Percentiles rank a stretch among this genome's conserved stretches.
phyloP scores from a whole-genome alignment of 1,140 invertebrate species.

The Drosophila sulfurigaster region DNA sequence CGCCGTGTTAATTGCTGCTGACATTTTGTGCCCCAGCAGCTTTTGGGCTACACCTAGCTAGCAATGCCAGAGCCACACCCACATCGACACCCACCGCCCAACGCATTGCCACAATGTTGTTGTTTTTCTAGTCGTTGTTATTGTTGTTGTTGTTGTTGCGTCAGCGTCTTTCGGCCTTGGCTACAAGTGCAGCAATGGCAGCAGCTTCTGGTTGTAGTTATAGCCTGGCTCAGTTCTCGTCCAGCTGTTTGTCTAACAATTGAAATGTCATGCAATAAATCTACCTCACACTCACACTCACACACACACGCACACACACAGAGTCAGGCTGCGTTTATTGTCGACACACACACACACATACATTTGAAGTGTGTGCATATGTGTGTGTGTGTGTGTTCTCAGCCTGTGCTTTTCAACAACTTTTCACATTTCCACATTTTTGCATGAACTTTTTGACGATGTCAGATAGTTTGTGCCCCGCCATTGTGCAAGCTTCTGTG shows the following conservation, averaged over 20 bases:
- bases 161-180: constrained; percentile 66
- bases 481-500: constrained; percentile 42
- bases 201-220: constrained; percentile 52
- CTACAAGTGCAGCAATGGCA: constrained; percentile 64
- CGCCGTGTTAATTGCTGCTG: constrained; percentile 76
- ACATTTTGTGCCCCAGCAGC: constrained; percentile 57
- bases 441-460: constrained; percentile 82
- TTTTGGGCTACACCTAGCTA: neutral
- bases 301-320: neutral
- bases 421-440: constrained; percentile 82
- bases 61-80: constrained; percentile 7
- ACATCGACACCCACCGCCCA: constrained; percentile 1
- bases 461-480: constrained; percentile 74
- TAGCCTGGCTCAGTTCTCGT: constrained; percentile 60
- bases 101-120: constrained; percentile 17
- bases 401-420: constrained; percentile 74
- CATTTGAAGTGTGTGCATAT: neutral
- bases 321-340: constrained; percentile 8
- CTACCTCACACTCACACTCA: constrained; percentile 57
- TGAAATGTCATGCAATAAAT: constrained; percentile 83
- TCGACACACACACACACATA: constrained; percentile 25
- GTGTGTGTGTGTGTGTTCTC: constrained; percentile 13
- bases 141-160: constrained; percentile 27
- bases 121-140: constrained; percentile 19
- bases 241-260: constrained; percentile 83